phyloP scores from a whole-genome alignment of 1,140 invertebrate species.

The Magallana angulata region DNA sequence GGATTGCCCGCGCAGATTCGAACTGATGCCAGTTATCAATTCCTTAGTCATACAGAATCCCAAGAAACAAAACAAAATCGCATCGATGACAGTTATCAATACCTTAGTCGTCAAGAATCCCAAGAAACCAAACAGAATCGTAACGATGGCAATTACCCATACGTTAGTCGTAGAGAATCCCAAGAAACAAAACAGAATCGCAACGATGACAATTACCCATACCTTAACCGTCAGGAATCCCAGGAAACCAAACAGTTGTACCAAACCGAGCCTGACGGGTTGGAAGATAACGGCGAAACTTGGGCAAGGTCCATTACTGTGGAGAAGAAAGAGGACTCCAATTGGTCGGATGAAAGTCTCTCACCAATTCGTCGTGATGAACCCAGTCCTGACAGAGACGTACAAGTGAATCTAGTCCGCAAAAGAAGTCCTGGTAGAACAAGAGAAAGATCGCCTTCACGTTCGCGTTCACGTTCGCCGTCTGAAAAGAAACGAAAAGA shows the following conservation, averaged over 20 bases:
- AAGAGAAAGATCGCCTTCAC: background rate
- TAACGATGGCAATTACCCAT: too few species aligned
- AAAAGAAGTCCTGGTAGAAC: background rate
- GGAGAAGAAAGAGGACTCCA: background rate
- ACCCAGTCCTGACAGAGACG: background rate
- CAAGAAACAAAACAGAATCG: too few species aligned
- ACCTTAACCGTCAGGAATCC: too few species aligned
- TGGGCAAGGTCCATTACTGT: background rate
- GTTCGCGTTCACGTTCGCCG: background rate
- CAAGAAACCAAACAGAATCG: too few species aligned
- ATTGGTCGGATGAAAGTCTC: slow-evolving; percentile 21
- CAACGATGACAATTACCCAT: too few species aligned
- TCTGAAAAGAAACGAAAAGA: background rate
- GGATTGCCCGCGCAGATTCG: background rate
- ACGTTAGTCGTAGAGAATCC: too few species aligned
- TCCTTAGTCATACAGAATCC: background rate
- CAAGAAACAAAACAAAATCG: background rate
- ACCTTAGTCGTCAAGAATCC: too few species aligned
- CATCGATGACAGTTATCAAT: too few species aligned
- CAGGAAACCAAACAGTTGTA: background rate
- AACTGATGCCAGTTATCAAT: background rate
- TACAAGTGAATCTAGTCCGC: background rate
- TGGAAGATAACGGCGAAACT: background rate
- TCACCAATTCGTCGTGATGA: background rate
- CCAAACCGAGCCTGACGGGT: background rate